Conservation (phyloP, 2,113 vertebrate species). For the human region DNA sequence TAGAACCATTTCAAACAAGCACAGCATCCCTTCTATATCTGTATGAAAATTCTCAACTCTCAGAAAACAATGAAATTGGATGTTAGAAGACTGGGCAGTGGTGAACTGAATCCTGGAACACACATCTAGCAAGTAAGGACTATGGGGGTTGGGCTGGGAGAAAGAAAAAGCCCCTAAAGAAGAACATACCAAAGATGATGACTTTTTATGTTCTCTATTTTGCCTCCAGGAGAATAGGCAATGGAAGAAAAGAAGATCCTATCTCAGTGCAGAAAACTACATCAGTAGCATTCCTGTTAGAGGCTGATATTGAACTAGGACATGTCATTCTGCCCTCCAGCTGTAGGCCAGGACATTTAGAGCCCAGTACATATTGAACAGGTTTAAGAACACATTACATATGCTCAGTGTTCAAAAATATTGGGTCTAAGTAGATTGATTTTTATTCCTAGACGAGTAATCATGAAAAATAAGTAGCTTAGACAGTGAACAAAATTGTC, state of each 20-base stretch:
- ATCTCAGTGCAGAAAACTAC: background rate
- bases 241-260: background rate
- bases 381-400: conserved; percentile 40
- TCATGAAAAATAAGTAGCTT: conserved; percentile 56
- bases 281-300: background rate
- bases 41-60: background rate
- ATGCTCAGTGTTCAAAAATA: conserved; percentile 50
- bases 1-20: background rate
- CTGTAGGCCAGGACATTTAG: conserved; percentile 25
- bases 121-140: background rate
- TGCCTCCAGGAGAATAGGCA: background rate
- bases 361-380: conserved; percentile 40
- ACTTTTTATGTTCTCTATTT: background rate
- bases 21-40: background rate
- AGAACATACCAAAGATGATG: background rate
- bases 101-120: background rate
- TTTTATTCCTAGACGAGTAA: conserved; percentile 57
- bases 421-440: background rate
- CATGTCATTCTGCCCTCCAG: conserved; percentile 61
- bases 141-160: background rate
- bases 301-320: conserved; percentile 19
- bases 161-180: background rate
- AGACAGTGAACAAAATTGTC: background rate
- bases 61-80: background rate
- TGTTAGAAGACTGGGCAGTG: background rate